These are phyloP conservation scores for Dendroctonus valens DNA, from an alignment of 1,140 invertebrate genomes.

Conservation along the genomic window DNA sequence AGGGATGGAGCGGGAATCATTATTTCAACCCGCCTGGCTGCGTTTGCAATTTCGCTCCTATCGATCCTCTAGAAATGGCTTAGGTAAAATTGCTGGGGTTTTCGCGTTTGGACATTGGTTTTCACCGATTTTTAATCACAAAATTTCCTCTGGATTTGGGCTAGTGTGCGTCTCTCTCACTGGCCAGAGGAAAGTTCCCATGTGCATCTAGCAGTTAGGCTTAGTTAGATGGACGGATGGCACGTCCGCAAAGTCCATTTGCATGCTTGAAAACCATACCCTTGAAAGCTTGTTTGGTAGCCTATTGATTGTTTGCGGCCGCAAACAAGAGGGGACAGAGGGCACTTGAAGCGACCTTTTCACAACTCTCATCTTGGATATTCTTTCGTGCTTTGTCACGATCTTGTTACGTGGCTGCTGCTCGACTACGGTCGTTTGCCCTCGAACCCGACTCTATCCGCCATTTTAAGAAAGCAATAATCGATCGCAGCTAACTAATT, in stretches of 20 bases:
- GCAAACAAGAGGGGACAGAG: neutral
- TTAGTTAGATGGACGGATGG: too few species aligned
- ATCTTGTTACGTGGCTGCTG: slow-evolving; percentile 7
- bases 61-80: slow-evolving; percentile 6
- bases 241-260: too few species aligned
- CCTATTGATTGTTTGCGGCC: slow-evolving; percentile 5
- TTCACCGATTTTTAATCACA: too few species aligned
- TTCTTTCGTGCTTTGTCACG: slow-evolving; percentile 11
- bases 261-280: neutral
- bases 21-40: slow-evolving; percentile 6
- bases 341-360: slow-evolving; percentile 10
- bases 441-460: slow-evolving; percentile 1
- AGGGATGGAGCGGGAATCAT: neutral
- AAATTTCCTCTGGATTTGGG: too few species aligned
- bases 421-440: slow-evolving; percentile 6
- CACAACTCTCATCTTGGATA: slow-evolving; percentile 5
- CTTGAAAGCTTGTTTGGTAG: slow-evolving; percentile 1
- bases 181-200: too few species aligned
- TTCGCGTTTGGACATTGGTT: too few species aligned
- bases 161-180: too few species aligned
- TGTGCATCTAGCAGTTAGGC: too few species aligned
- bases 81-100: neutral
- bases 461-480: slow-evolving; percentile 18
- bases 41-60: slow-evolving; percentile 9
- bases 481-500: slow-evolving; percentile 12